These are phyloP conservation scores for Acleris cristana DNA, from an alignment of 2,888 invertebrate genomes.

Conservation along the genomic window DNA sequence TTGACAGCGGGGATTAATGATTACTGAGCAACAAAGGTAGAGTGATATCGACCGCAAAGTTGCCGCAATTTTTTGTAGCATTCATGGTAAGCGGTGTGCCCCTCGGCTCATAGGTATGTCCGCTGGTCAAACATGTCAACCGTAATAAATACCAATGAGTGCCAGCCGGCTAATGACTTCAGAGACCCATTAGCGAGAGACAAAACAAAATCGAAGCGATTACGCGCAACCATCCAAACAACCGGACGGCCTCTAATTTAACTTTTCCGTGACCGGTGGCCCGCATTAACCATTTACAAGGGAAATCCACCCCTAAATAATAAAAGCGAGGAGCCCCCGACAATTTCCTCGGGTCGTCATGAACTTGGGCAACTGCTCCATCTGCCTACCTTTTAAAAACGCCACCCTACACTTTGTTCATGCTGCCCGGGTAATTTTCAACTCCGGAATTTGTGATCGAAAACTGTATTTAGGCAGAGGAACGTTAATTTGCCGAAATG, in stretches of 20 bases:
- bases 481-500: constrained; percentile 14
- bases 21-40: constrained; percentile 6
- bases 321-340: constrained; percentile 64
- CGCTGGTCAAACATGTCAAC: constrained; percentile 39
- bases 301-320: constrained; percentile 73
- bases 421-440: constrained; percentile 43
- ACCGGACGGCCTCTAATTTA: constrained; percentile 67
- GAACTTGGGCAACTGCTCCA: constrained; percentile 51
- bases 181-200: constrained; percentile 52
- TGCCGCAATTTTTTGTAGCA: neutral
- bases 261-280: constrained; percentile 71
- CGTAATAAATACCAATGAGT: constrained; percentile 21
- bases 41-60: neutral
- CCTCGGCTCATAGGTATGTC: neutral
- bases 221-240: constrained; percentile 58
- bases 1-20: constrained; percentile 23
- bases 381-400: constrained; percentile 63
- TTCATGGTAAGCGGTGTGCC: too few species aligned
- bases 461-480: constrained; percentile 28
- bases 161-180: constrained; percentile 41
- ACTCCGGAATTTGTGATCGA: constrained; percentile 24
- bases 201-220: constrained; percentile 62
- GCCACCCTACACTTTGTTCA: constrained; percentile 52
- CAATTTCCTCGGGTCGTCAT: constrained; percentile 60
- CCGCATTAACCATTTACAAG: constrained; percentile 69